These are phyloP conservation scores for Alosa alosa DNA, from an alignment of 2,113 vertebrate species.

Conservation along the genomic window DNA sequence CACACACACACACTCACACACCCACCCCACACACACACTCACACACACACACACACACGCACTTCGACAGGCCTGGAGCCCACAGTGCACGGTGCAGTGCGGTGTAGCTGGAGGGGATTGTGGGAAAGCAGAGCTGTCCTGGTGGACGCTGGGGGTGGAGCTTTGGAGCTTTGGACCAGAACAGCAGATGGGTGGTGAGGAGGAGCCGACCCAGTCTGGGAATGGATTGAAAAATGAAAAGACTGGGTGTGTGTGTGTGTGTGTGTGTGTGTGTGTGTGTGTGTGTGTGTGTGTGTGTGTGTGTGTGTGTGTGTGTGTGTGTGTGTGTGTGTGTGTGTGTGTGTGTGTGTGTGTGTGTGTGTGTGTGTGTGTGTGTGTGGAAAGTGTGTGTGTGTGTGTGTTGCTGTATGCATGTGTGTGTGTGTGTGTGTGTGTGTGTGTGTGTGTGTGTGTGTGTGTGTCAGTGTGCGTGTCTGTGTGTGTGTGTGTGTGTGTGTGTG, in stretches of 20 bases:
- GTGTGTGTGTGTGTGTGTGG: not conserved
- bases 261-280: not conserved
- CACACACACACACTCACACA: too few species aligned
- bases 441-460: not conserved
- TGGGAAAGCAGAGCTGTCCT: not conserved
- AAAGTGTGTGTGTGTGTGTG: not conserved
- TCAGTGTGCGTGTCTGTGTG: not conserved
- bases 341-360: too few species aligned
- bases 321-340: too few species aligned
- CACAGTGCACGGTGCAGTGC: not conserved
- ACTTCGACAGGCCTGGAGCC: not conserved
- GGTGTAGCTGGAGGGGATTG: constrained; percentile 11
- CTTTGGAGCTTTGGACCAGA: not conserved
- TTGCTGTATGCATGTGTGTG: not conserved
- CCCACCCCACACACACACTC: not conserved
- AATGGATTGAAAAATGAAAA: not conserved
- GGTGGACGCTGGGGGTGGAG: not conserved
- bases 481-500: not conserved
- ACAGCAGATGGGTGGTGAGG: not conserved
- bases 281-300: not conserved
- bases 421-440: not conserved
- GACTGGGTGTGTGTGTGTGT: not conserved
- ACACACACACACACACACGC: not conserved
- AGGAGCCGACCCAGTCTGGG: not conserved
- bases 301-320: not conserved